These are phyloP conservation scores for Rhabdomys dilectus DNA, from an alignment of 2,113 vertebrate species.

Conservation along the genomic window DNA sequence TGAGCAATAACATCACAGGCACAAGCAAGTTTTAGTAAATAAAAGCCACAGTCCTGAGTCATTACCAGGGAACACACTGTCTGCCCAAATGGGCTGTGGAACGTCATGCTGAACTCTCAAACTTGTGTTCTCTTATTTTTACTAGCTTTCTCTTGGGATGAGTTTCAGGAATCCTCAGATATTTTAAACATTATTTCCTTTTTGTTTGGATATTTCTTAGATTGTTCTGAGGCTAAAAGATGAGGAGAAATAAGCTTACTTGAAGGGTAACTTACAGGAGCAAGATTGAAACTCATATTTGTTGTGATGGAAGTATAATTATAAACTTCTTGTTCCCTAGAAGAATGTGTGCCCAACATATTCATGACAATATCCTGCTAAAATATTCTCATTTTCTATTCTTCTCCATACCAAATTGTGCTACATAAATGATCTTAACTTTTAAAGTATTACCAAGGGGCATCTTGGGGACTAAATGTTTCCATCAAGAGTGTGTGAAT, in stretches of 20 bases:
- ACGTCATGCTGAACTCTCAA: neutral
- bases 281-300: slow-evolving; percentile 30
- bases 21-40: neutral
- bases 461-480: slow-evolving; percentile 65
- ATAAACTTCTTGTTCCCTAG: slow-evolving; percentile 42
- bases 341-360: slow-evolving; percentile 5
- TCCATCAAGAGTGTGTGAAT: slow-evolving; percentile 57
- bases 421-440: slow-evolving; percentile 69
- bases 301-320: slow-evolving; percentile 54
- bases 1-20: neutral
- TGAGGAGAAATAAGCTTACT: neutral
- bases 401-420: slow-evolving; percentile 60
- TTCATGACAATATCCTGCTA: slow-evolving; percentile 41
- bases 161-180: neutral
- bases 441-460: slow-evolving; percentile 75
- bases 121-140: neutral
- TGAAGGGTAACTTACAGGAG: neutral
- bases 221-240: neutral
- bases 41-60: neutral
- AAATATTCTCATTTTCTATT: slow-evolving; percentile 70
- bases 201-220: neutral
- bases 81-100: neutral
- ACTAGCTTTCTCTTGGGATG: neutral
- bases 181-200: slow-evolving; percentile 12
- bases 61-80: neutral